A percentile compares a stretch with the other conserved stretches of the same genome.
These are phyloP conservation scores for Acrocephalus scirpaceus DNA, from an alignment of 2,797 vertebrate species.

Conservation along the genomic window DNA sequence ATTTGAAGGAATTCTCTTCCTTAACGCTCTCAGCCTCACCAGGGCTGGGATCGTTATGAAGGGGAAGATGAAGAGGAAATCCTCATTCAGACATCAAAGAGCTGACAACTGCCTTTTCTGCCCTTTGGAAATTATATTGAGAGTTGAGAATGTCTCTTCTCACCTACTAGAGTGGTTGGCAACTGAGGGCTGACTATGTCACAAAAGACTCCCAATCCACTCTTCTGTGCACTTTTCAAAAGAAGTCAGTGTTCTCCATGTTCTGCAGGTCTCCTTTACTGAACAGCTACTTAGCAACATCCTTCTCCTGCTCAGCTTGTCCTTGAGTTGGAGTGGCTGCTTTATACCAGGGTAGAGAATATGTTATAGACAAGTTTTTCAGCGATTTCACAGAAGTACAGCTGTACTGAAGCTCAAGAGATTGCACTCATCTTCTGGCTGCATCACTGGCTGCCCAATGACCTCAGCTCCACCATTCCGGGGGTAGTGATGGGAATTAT, in stretches of 20 bases:
- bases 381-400: neutral
- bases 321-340: slow-evolving; percentile 34
- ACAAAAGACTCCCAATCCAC: neutral
- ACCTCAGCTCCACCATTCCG: neutral
- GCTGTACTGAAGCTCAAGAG: neutral
- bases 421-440: neutral
- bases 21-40: neutral
- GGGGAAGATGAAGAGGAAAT: slow-evolving; percentile 27
- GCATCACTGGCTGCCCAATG: neutral
- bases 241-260: neutral
- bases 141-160: neutral
- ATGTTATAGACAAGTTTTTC: neutral
- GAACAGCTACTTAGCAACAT: slow-evolving; percentile 17
- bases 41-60: neutral
- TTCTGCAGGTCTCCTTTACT: slow-evolving; percentile 22
- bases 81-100: slow-evolving; percentile 5
- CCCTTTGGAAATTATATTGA: neutral
- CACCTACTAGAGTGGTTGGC: neutral
- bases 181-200: neutral
- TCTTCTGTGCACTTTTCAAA: neutral
- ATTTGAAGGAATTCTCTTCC: neutral
- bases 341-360: neutral
- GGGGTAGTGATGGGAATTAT: neutral
- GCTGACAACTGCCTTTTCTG: slow-evolving; percentile 3
- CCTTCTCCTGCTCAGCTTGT: neutral